Percentiles rank a stretch among this genome's conserved stretches.
These are phyloP conservation scores for Rhinichthys klamathensis DNA, from an alignment of 2,113 vertebrate genomes.

Conservation along the genomic window DNA sequence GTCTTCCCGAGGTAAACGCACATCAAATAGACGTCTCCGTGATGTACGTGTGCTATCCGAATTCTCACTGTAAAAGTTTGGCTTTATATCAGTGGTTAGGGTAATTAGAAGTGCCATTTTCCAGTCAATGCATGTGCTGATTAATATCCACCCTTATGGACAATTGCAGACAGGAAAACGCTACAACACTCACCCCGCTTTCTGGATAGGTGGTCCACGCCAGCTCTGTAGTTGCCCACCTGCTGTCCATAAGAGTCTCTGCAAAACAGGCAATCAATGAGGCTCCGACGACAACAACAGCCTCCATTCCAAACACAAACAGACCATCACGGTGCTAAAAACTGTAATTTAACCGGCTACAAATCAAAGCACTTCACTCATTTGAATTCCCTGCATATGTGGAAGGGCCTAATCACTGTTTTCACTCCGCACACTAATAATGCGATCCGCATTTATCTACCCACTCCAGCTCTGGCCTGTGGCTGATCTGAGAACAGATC, in stretches of 20 bases:
- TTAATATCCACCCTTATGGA: constrained; percentile 42
- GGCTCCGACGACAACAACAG: background rate
- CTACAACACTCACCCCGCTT: constrained; percentile 87
- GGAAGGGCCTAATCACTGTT: constrained; percentile 46
- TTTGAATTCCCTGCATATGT: constrained; percentile 39
- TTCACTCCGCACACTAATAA: constrained; percentile 43
- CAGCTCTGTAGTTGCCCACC: constrained; percentile 96
- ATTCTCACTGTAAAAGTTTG: too few relatives aligned
- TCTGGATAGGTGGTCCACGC: constrained; percentile 97
- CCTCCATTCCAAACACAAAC: constrained; percentile 25
- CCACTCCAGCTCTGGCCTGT: constrained; percentile 53
- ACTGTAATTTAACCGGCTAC: background rate
- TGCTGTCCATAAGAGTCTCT: constrained; percentile 99
- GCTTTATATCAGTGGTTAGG: too few relatives aligned
- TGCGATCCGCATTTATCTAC: constrained; percentile 37
- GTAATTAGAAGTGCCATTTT: too few relatives aligned
- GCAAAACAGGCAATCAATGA: constrained; percentile 68
- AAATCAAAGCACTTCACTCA: constrained; percentile 32
- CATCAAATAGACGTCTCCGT: too few relatives aligned
- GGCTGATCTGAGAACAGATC: constrained; percentile 66
- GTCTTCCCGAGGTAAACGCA: too few relatives aligned
- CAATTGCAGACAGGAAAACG: constrained; percentile 29
- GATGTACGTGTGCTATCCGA: too few relatives aligned
- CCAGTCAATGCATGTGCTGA: constrained; percentile 30
- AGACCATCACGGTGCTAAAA: constrained; percentile 5